Evolutionary conservation across 2,113 vertebrate species (phyloP), one percentile per base, ranked within the genome.

Genomic region (Junco hyemalis): DNA sequence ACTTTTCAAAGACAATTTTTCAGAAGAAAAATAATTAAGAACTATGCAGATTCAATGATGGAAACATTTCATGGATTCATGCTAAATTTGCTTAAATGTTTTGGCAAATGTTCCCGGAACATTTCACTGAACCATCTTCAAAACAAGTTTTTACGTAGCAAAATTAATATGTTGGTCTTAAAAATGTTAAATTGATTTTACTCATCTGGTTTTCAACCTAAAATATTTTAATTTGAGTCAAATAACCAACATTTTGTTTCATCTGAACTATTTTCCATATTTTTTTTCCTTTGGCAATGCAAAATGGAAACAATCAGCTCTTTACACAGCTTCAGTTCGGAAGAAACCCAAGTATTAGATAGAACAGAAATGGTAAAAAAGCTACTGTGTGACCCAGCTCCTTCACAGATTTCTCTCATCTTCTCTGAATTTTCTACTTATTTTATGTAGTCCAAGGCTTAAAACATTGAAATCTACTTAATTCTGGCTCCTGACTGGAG

Each of bases 221-320:
- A 93, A 95, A 73, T 84, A 95, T 88, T 95, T 94, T 90, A 82
- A 93, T 95, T 82, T 73, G 64, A 90, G 47, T 77, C 25, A 90
- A 93, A 86, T 44, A 90, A 77, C 63, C 65, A 86, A 54, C 38
- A 50, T 50, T 81, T 73, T 92, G 57, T 64, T 93, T 90, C 28
- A 42, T 90, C 63, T 73, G 17, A 95, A 81, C 35, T 69, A 63
- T 88, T 90, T 94, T 88, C 88, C 85, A 36, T 86, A 6, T 8
- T 33, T 45, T 45, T 64, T 38, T 59, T n/a, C 5, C 81, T 73
- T 89, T 88, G 60, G 80, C 81, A 91, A 56, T 40, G 51, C 28
- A n/a, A 81, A 86, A 93, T 79, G 73, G 83, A 94, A 93, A 74
- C 82, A 83, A 81, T 68, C 57, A 51, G 15, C 33, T 91, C 56